phyloP scores from a whole-genome alignment of 1,140 invertebrate species.

The Bombus pascuorum region DNA sequence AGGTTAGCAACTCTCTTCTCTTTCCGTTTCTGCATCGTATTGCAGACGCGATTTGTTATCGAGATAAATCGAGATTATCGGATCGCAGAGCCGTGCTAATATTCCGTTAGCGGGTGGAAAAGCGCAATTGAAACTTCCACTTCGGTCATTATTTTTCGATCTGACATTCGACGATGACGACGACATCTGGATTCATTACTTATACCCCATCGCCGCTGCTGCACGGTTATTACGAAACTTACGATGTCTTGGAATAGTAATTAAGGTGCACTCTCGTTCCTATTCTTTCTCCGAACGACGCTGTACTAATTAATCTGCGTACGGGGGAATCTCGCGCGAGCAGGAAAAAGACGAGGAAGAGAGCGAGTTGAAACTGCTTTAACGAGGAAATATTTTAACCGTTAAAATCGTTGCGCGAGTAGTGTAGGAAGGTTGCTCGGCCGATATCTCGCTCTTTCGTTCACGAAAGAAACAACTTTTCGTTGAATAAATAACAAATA shows the following conservation, averaged over 20 bases:
- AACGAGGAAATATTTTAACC: constrained; percentile 43
- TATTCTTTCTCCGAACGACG: constrained; percentile 60
- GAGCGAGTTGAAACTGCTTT: constrained; percentile 14
- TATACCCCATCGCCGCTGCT: constrained; percentile 57
- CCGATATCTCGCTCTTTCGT: background rate
- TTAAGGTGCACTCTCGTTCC: constrained; percentile 61
- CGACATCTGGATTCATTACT: constrained; percentile 78
- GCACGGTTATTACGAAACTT: constrained; percentile 74
- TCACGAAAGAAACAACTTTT: background rate
- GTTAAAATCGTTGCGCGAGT: background rate
- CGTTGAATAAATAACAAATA: background rate
- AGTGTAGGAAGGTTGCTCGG: background rate
- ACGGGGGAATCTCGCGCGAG: constrained; percentile 27
- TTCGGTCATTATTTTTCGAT: constrained; percentile 73
- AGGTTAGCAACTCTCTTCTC: background rate
- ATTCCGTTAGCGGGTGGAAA: background rate
- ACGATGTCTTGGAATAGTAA: constrained; percentile 70
- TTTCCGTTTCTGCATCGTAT: background rate
- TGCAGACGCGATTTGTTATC: background rate
- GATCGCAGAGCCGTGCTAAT: background rate
- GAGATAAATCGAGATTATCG: constrained; percentile 15
- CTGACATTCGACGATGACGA: constrained; percentile 62
- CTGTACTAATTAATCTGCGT: constrained; percentile 68
- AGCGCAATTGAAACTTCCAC: constrained; percentile 66
- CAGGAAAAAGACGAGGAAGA: background rate